Base-by-base conservation (phyloP, 2,113 vertebrate species). In the Vulpes ferrilata region DNA sequence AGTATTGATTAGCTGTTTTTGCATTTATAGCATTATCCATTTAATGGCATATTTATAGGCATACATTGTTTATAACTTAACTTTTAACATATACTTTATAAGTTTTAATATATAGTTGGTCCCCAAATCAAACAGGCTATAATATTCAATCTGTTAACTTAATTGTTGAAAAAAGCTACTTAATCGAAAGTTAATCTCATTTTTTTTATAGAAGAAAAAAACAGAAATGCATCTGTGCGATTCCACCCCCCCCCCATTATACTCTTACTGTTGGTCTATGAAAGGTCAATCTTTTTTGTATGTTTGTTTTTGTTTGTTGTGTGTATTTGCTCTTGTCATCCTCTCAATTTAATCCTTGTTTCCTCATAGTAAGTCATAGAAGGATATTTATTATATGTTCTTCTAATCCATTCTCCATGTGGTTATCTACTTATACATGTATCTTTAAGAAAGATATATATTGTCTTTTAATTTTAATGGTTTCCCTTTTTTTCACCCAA, bases 151-250 rank as follows among this genome's bases (percentile, higher is more conserved):
- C 3, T 2, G 53, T 71, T 76, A 76, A 83, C 32, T 59, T 87
- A 30, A 69, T 17, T 65, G 32, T 16, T 80, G 38, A 25, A 65
- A 57, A 10, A 78, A 90, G 22, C 12, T 73, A 59, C n/a, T 27
- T 80, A 48, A 78, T 1, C 79, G 23, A 38, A 81, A 88, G 32
- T 60, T 85, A 86, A 92, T 7, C 23, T 76, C 8, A 74, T 57
- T 90, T 94, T 90, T 90, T 62, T 92, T n/a, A 93, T 2, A 57
- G 51, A 30, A 35, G 74, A 89, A 64, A 87, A 85, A 92, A 23
- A 15, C 4, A 53, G 25, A 91, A 43, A 57, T 48, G 11, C 78
- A 43, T 20, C 4, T 84, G 4, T n/a, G 16, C 30, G 62, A 87
- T 65, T 16, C 4, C 25, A 43, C 43, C 6, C 43, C 43, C 4